Base-by-base conservation (phyloP, 2,797 vertebrate species). In the Oryzias sinensis region DNA sequence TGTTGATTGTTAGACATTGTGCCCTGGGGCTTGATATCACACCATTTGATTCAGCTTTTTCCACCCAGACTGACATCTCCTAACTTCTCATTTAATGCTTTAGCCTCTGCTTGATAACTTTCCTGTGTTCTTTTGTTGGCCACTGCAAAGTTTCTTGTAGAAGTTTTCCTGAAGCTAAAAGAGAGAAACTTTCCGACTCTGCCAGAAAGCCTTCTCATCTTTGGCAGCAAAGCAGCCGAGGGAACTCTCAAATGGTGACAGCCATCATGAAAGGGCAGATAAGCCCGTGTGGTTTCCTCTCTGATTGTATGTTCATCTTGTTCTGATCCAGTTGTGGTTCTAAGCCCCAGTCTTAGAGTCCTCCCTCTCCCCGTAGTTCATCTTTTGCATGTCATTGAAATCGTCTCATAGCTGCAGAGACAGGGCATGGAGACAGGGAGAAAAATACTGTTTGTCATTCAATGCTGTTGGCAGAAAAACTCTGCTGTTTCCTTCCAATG, bases 321-420 rank as follows among this genome's bases (percentile, higher is more conserved):
- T 87, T 90, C 88, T 91, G 92, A 92, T 92, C 90, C 88, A 75
- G 87, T 76, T 83, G 62, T 57, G 89, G 90, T 91, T 92, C 90
- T 90, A 90, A 91, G 90, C 87, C 85, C 71, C 81, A 80, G 86
- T 89, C 89, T 92, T 70, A 59, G 83, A 80, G 89, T 86, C 85
- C 77, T 90, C 86, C 80, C 87, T 88, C 86, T 87, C 87, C 82
- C 83, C 87, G 88, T 80, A 83, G 86, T 89, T 91, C 88, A 91
- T 93, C 88, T 91, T 90, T 86, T 87, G 87, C 80, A 86, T 88
- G 89, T 91, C 87, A 85, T 86, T 87, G 85, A 91, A 90, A 89
- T 91, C 88, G 81, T 88, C 90, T 93, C 90, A 90, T 73, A 75
- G 84, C 81, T 90, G 89, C 20, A 22, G 20, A 22, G 20, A 22